These are phyloP conservation scores for Psilopogon haemacephalus DNA, from an alignment of 2,113 vertebrate genomes.

Conservation along the genomic window DNA sequence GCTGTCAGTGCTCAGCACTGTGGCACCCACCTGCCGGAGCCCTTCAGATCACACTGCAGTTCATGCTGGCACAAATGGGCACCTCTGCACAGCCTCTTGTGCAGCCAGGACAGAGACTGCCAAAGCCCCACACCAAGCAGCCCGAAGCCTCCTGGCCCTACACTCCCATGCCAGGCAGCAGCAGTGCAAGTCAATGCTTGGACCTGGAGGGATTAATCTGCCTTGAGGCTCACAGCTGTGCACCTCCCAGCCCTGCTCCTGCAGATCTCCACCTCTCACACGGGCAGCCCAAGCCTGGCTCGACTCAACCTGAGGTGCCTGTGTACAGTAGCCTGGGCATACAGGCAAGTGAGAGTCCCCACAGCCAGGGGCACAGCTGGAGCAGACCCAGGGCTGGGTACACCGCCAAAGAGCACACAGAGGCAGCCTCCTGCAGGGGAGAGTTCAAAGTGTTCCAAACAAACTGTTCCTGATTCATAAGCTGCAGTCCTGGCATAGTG, in stretches of 20 bases:
- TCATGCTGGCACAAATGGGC: neutral
- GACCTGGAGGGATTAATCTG: neutral
- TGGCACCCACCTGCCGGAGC: neutral
- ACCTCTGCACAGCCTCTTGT: neutral
- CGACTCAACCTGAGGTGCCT: accelerated
- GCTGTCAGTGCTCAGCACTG: accelerated
- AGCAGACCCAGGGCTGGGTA: neutral
- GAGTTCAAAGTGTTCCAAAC: neutral
- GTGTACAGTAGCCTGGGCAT: neutral
- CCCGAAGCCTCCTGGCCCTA: neutral
- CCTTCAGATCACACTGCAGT: neutral
- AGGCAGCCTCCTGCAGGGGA: neutral
- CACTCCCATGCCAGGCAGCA: accelerated
- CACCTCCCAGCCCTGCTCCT: neutral
- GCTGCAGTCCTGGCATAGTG: neutral
- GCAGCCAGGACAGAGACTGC: neutral
- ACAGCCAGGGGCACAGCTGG: accelerated
- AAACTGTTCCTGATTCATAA: neutral
- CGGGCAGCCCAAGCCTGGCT: neutral
- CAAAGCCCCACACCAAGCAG: accelerated
- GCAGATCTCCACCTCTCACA: accelerated
- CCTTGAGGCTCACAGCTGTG: neutral
- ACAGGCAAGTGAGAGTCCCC: accelerated
- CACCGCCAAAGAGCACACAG: neutral
- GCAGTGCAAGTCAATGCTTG: accelerated